A percentile compares a stretch with the other conserved stretches of the same genome.
These are phyloP conservation scores for Gorsachius magnificus DNA, from an alignment of 2,797 vertebrate genomes.

Conservation along the genomic window DNA sequence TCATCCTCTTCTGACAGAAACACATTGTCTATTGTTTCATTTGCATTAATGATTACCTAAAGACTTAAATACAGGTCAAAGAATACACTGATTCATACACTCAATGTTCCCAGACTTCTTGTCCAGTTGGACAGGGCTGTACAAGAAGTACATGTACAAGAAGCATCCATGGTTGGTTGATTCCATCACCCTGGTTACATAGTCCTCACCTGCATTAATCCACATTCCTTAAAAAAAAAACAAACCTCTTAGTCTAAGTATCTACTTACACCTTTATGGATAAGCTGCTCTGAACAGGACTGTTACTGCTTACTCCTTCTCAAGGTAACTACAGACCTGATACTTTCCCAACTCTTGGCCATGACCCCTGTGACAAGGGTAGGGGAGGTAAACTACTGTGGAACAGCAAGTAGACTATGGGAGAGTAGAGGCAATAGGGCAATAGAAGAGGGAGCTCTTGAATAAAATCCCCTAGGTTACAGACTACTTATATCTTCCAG, in stretches of 20 bases:
- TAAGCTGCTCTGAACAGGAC: neutral
- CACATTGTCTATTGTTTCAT: too few species aligned
- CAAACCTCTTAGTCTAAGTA: neutral
- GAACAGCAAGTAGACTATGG: neutral
- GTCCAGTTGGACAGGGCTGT: too few species aligned
- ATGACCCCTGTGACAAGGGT: neutral
- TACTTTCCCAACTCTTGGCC: neutral
- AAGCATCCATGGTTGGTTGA: too few species aligned
- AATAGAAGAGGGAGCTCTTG: neutral
- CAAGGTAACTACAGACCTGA: neutral
- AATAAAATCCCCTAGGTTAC: neutral
- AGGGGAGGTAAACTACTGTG: neutral
- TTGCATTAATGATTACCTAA: too few species aligned
- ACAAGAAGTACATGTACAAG: too few species aligned
- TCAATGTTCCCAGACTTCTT: too few species aligned
- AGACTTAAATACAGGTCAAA: too few species aligned
- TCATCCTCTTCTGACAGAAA: too few species aligned
- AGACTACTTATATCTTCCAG: neutral
- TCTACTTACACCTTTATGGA: neutral
- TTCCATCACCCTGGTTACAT: too few species aligned
- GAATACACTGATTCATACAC: too few species aligned
- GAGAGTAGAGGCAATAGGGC: neutral
- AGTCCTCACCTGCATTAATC: neutral
- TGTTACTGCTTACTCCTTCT: neutral
- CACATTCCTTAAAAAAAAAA: accelerated